Conservation (phyloP, 2,888 invertebrate genomes). For the Ectemnius cavifrons region DNA sequence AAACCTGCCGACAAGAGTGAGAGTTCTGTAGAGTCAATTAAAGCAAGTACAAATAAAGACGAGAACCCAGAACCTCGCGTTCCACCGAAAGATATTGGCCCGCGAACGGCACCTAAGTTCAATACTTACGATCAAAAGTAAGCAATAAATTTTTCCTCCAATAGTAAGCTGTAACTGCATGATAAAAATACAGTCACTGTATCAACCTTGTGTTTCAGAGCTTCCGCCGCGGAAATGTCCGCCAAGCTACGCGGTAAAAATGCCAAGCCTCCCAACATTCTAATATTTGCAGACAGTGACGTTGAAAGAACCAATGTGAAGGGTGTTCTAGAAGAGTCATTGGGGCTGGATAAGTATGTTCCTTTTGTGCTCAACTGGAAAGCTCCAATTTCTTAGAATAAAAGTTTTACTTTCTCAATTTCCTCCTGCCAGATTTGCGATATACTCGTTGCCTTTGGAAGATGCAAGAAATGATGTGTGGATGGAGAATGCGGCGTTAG, state of each 20-base stretch:
- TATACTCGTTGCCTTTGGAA: constrained; percentile 76
- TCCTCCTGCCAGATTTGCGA: constrained; percentile 74
- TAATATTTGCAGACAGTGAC: constrained; percentile 89
- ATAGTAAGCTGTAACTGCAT: too few relatives aligned
- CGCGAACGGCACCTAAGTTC: too few relatives aligned
- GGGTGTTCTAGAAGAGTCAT: constrained; percentile 81
- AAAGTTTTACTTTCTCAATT: constrained; percentile 4
- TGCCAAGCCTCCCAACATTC: constrained; percentile 87
- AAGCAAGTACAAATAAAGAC: too few relatives aligned
- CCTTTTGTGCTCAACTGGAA: constrained; percentile 9
- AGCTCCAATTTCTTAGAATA: constrained; percentile 15
- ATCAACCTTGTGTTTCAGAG: constrained; percentile 46
- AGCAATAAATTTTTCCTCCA: too few relatives aligned
- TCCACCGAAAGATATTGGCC: too few relatives aligned
- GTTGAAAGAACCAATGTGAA: constrained; percentile 87
- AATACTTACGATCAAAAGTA: too few relatives aligned
- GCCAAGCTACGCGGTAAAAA: constrained; percentile 56
- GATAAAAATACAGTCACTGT: too few relatives aligned
- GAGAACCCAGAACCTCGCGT: too few relatives aligned
- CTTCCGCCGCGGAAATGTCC: constrained; percentile 70
- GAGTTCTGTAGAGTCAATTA: too few relatives aligned
- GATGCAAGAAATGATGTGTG: constrained; percentile 79
- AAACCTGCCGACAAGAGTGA: background rate
- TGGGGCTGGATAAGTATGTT: constrained; percentile 33
- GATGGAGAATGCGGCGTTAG: constrained; percentile 84